Evolutionary conservation across 2,888 invertebrate genomes (phyloP).

Genomic region (Dysmachus trigonus): DNA sequence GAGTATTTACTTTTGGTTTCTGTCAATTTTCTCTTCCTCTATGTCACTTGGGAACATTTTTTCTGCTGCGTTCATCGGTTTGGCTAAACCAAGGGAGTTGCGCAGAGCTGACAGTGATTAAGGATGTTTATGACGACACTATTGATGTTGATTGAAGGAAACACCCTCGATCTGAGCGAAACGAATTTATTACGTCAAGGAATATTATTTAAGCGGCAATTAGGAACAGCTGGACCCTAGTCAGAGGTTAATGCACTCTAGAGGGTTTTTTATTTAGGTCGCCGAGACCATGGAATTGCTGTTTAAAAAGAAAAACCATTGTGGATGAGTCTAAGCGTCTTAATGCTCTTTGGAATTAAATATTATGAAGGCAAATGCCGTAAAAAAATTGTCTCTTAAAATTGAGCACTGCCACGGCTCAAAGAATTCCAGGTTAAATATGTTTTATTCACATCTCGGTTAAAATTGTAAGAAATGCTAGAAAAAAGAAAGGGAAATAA

Average conservation of each 20-base stretch:
- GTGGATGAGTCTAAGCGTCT: background rate
- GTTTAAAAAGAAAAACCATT: background rate
- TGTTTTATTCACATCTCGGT: background rate
- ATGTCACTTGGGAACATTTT: background rate
- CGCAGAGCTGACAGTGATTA: conserved; percentile 40
- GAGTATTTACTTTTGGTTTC: conserved; percentile 27
- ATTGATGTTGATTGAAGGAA: conserved; percentile 44
- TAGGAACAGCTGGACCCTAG: conserved; percentile 16
- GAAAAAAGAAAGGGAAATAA: background rate
- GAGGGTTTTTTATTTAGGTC: background rate
- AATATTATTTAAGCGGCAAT: conserved; percentile 28
- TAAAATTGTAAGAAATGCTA: background rate
- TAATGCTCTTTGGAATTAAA: background rate
- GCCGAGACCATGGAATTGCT: background rate
- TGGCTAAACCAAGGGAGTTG: background rate
- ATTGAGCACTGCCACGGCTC: background rate
- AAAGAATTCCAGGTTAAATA: background rate
- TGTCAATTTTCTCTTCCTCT: conserved; percentile 25
- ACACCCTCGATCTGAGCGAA: background rate
- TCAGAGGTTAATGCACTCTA: background rate
- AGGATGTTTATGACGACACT: conserved; percentile 43
- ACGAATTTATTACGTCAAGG: background rate
- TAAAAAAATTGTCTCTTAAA: background rate
- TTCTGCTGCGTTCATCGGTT: background rate
- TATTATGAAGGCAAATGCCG: background rate